Conservation (phyloP, 2,888 invertebrate species). For the Xylota segnis region DNA sequence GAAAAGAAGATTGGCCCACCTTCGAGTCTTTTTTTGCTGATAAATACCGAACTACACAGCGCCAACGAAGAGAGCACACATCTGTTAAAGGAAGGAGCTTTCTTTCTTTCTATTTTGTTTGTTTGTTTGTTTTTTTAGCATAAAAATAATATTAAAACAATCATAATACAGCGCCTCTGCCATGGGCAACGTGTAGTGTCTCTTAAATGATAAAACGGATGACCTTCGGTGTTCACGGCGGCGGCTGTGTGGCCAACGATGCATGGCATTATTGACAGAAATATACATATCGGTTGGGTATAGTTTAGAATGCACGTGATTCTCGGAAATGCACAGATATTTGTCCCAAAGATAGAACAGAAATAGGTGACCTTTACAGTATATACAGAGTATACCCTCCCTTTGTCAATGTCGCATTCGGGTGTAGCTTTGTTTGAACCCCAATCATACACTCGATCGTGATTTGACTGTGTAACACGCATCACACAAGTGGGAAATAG, state of each 20-base stretch:
- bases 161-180: not conserved
- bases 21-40: conserved; percentile 57
- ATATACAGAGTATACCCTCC: no score
- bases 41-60: conserved; percentile 30
- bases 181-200: not conserved
- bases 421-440: no score
- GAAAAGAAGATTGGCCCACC: conserved; percentile 67
- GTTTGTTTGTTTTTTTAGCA: conserved; percentile 4
- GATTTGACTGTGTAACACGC: no score
- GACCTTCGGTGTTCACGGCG: not conserved
- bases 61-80: conserved; percentile 48
- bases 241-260: not conserved
- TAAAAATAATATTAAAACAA: conserved; percentile 29
- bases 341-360: not conserved
- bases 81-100: conserved; percentile 36
- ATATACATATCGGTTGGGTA: not conserved
- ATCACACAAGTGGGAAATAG: no score
- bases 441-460: no score
- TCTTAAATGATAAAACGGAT: not conserved
- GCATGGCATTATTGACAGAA: not conserved
- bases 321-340: not conserved
- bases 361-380: not conserved
- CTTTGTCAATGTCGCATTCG: no score
- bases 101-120: not conserved
- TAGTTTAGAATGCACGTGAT: not conserved